These are phyloP conservation scores for Drosophila elegans DNA, from an alignment of 1,140 invertebrate species.

Conservation along the genomic window DNA sequence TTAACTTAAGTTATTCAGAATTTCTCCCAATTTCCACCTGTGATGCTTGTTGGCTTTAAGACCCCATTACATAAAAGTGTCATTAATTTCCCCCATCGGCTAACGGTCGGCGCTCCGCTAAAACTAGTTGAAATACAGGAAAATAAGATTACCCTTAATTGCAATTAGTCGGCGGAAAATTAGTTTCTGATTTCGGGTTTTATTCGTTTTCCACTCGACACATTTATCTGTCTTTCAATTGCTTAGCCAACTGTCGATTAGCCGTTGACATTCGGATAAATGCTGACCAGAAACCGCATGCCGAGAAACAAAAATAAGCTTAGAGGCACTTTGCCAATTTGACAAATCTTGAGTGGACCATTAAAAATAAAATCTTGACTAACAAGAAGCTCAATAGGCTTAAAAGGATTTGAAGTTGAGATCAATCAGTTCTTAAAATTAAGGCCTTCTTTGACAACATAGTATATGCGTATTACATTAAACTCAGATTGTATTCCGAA, in stretches of 20 bases:
- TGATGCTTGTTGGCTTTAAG: neutral
- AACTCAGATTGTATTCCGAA: too few relatives aligned
- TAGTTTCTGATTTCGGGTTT: conserved; percentile 35
- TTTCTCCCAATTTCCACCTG: conserved; percentile 8
- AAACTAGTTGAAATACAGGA: conserved; percentile 29
- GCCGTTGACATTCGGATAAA: conserved; percentile 37
- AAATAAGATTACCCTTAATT: conserved; percentile 41
- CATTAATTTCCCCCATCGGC: conserved; percentile 22
- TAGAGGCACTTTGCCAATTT: conserved; percentile 22
- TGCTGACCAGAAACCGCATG: conserved; percentile 32
- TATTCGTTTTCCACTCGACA: conserved; percentile 9
- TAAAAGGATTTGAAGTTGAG: conserved; percentile 26
- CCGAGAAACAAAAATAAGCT: conserved; percentile 31
- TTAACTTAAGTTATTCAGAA: conserved; percentile 23
- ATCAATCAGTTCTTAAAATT: neutral
- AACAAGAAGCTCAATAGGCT: conserved; percentile 12
- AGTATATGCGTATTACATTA: too few relatives aligned
- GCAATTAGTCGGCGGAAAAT: conserved; percentile 45
- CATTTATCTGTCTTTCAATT: conserved; percentile 35
- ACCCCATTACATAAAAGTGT: conserved; percentile 36
- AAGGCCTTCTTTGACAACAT: neutral
- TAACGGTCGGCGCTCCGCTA: neutral
- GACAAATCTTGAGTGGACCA: conserved; percentile 50
- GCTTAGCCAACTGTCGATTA: conserved; percentile 42
- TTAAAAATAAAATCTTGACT: conserved; percentile 11